phyloP scores from a whole-genome alignment of 2,888 invertebrate genomes.

The Sminthurinus aureus region DNA sequence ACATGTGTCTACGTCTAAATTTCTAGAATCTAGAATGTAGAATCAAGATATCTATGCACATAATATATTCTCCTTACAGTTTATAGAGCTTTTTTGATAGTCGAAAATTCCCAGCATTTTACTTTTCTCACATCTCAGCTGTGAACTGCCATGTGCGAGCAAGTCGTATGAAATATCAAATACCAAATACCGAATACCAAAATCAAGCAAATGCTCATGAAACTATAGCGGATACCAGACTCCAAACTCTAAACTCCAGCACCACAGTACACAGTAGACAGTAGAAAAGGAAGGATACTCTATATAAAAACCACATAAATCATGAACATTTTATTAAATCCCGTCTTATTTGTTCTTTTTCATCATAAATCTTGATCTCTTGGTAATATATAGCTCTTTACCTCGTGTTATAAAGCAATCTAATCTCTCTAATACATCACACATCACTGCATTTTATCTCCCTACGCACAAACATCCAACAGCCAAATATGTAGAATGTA shows the following conservation, averaged over 20 bases:
- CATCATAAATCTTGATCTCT: slow-evolving; percentile 53
- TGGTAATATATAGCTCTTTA: slow-evolving; percentile 38
- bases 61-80: background rate
- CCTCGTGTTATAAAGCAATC: slow-evolving; percentile 45
- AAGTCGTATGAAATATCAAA: too few species aligned
- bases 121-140: too few species aligned
- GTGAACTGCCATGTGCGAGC: too few species aligned
- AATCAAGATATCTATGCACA: background rate
- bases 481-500: background rate
- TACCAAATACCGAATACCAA: too few species aligned
- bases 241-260: too few species aligned
- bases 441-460: slow-evolving; percentile 38
- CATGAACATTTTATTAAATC: slow-evolving; percentile 56
- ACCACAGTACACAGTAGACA: background rate
- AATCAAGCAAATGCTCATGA: background rate
- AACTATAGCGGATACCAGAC: background rate
- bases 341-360: slow-evolving; percentile 54
- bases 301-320: slow-evolving; percentile 50
- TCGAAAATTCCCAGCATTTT: too few species aligned
- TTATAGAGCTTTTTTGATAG: too few species aligned
- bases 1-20: background rate
- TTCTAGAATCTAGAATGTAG: background rate
- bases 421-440: slow-evolving; percentile 45
- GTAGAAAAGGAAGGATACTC: background rate
- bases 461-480: slow-evolving; percentile 14